Evolutionary conservation across 2,888 invertebrate genomes (phyloP).

Genomic region (Rhodophaea formosa): DNA sequence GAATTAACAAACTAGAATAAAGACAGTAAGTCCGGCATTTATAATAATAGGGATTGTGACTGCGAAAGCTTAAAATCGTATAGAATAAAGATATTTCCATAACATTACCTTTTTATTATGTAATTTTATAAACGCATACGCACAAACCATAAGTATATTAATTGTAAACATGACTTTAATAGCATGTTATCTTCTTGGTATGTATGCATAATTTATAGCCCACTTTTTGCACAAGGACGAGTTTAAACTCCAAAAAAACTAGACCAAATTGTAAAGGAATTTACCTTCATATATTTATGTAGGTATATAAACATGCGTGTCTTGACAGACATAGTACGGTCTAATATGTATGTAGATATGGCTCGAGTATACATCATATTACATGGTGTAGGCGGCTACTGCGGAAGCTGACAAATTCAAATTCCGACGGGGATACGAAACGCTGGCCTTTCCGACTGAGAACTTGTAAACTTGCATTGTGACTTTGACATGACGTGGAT

Average conservation of each 20-base stretch:
- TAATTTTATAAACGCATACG: too few species aligned
- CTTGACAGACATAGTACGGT: too few species aligned
- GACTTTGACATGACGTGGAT: not conserved
- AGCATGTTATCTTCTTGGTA: not conserved
- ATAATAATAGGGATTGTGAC: too few species aligned
- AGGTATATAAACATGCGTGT: not conserved
- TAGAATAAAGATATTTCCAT: too few species aligned
- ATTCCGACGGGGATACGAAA: constrained; percentile 41
- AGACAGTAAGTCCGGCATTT: too few species aligned
- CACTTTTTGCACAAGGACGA: constrained; percentile 20
- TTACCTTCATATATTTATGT: constrained; percentile 19
- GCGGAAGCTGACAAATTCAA: constrained; percentile 39
- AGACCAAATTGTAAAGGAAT: constrained; percentile 44
- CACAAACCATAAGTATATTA: too few species aligned
- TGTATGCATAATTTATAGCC: too few species aligned
- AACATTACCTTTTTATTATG: too few species aligned
- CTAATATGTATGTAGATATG: not conserved
- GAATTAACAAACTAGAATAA: too few species aligned
- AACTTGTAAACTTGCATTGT: constrained; percentile 22
- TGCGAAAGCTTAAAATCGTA: too few species aligned
- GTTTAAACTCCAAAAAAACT: constrained; percentile 38
- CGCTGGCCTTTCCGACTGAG: constrained; percentile 36
- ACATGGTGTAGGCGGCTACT: constrained; percentile 28
- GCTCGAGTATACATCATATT: constrained; percentile 1
- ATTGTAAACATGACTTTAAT: too few species aligned